Percentiles rank a stretch among this genome's conserved stretches.
These are phyloP conservation scores for Tetramorium bicarinatum DNA, from an alignment of 2,888 invertebrate species.

Conservation along the genomic window DNA sequence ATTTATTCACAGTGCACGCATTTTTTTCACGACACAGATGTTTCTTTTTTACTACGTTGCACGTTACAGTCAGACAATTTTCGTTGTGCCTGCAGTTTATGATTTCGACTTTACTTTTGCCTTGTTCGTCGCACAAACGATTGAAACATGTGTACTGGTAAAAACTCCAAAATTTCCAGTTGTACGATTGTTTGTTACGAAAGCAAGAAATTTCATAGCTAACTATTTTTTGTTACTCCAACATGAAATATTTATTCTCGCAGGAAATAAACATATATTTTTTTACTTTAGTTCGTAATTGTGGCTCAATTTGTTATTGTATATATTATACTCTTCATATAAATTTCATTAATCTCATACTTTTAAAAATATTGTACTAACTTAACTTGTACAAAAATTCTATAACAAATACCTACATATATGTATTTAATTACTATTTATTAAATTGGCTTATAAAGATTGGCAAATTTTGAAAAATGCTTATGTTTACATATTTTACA, in stretches of 20 bases:
- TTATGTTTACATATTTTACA: background rate
- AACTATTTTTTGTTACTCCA: background rate
- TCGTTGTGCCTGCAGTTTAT: constrained; percentile 22
- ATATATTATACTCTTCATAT: background rate
- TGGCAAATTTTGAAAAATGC: background rate
- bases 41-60: background rate
- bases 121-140: background rate
- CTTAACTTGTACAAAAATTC: background rate
- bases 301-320: background rate
- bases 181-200: background rate
- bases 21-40: constrained; percentile 7
- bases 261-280: background rate
- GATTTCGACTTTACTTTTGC: constrained; percentile 13
- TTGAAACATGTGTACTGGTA: constrained; percentile 10
- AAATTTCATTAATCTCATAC: constrained; percentile 14
- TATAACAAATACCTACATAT: background rate
- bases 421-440: background rate
- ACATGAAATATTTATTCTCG: constrained; percentile 21
- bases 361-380: background rate
- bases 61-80: constrained; percentile 13
- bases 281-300: background rate
- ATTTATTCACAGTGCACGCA: constrained; percentile 32
- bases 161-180: constrained; percentile 25
- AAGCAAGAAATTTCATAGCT: constrained; percentile 17
- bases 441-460: background rate